phyloP scores from a whole-genome alignment of 2,797 vertebrate species.

The Scolopax bukidnonensis region DNA sequence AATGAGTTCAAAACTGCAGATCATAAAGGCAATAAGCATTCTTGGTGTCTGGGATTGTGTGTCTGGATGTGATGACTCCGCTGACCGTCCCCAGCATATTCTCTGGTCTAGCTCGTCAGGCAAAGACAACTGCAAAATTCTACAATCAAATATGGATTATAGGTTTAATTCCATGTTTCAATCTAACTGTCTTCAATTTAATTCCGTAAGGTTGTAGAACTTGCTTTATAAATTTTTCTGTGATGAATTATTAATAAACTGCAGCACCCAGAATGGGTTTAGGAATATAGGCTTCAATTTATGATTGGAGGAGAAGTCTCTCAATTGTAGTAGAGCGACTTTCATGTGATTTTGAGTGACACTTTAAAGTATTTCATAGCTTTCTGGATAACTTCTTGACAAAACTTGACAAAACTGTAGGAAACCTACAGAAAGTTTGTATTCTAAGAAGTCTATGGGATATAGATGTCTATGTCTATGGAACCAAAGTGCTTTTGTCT shows the following conservation, averaged over 20 bases:
- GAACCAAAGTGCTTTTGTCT: not conserved
- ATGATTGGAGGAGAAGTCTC: not conserved
- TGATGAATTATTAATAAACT: not conserved
- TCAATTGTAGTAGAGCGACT: not conserved
- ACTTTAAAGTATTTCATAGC: not conserved
- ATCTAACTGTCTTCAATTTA: not conserved
- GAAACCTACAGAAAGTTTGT: not conserved
- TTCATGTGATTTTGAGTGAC: not conserved
- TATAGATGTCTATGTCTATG: not conserved
- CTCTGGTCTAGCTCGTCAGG: not conserved
- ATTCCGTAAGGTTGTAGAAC: not conserved
- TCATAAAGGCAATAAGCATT: not conserved
- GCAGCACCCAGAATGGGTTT: not conserved
- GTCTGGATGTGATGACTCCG: not conserved
- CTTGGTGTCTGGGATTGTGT: not conserved
- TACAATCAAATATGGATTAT: not conserved
- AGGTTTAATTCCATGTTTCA: not conserved
- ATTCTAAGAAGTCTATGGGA: not conserved
- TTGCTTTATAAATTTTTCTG: not conserved
- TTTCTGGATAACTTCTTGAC: slow-evolving; percentile 18
- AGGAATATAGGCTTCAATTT: not conserved
- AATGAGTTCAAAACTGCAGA: not conserved
- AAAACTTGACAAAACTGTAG: not conserved
- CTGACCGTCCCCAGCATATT: not conserved
- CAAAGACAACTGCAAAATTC: not conserved